Conservation (phyloP, 2,888 invertebrate genomes). For the Hermaeophaga mercurialis region DNA sequence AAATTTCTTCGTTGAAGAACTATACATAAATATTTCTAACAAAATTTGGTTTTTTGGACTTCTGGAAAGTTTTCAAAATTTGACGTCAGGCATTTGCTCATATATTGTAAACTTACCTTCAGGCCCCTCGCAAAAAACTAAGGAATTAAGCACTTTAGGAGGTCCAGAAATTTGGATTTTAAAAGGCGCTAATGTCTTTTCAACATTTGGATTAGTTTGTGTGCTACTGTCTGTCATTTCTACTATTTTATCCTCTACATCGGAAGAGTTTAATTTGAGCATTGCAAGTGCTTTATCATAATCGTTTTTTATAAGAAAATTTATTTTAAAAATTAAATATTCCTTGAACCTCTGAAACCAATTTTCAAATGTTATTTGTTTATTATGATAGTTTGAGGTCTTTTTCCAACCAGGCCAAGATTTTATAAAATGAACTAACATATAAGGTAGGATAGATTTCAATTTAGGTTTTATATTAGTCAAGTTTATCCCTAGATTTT, state of each 20-base stretch:
- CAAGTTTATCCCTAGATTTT: slow-evolving; percentile 26
- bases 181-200: slow-evolving; percentile 28
- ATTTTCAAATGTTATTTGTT: slow-evolving; percentile 29
- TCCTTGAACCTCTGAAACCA: slow-evolving; percentile 33
- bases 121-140: slow-evolving; percentile 30
- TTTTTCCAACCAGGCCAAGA: slow-evolving; percentile 35
- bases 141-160: slow-evolving; percentile 31
- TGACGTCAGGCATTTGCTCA: no score
- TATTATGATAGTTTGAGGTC: slow-evolving; percentile 20
- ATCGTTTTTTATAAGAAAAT: slow-evolving; percentile 32
- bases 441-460: slow-evolving; percentile 25
- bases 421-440: slow-evolving; percentile 33
- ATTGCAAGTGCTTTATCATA: slow-evolving; percentile 24
- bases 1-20: no score
- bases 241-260: slow-evolving; percentile 7
- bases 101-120: slow-evolving; percentile 19
- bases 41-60: no score
- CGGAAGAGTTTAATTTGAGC: background rate
- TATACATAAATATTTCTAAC: no score
- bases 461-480: slow-evolving; percentile 26
- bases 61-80: no score
- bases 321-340: slow-evolving; percentile 32
- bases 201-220: slow-evolving; percentile 21
- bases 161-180: slow-evolving; percentile 26
- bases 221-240: slow-evolving; percentile 29